Conservation (phyloP, 2,888 invertebrate genomes). For the Lasioglossum zephyrum region DNA sequence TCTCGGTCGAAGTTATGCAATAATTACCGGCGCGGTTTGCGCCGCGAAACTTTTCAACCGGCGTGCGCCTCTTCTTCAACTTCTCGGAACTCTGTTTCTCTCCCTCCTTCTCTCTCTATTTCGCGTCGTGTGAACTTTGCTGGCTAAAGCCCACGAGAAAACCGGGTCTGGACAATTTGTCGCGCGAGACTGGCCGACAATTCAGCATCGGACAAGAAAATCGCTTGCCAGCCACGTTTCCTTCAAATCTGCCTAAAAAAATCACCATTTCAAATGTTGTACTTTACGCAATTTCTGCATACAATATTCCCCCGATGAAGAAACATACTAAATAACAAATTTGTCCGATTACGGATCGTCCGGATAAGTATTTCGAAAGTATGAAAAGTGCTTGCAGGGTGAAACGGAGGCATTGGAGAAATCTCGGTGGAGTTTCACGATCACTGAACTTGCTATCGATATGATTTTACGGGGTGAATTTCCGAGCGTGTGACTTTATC, state of each 20-base stretch:
- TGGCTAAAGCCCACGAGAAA: not conserved
- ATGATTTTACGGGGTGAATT: not conserved
- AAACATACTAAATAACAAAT: not conserved
- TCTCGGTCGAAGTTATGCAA: slow-evolving; percentile 56
- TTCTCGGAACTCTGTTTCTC: not conserved
- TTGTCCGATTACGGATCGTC: not conserved
- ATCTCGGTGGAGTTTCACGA: not conserved
- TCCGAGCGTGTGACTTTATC: not conserved
- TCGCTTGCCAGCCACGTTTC: not conserved
- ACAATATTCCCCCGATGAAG: no score
- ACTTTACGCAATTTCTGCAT: no score
- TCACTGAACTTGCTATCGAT: not conserved
- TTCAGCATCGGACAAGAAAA: not conserved
- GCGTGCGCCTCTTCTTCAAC: not conserved
- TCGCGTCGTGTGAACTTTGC: not conserved
- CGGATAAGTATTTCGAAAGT: not conserved
- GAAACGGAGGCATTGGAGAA: not conserved
- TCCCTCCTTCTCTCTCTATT: not conserved
- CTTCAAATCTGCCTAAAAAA: not conserved
- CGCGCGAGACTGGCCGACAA: not conserved
- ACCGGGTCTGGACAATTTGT: not conserved
- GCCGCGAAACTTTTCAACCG: slow-evolving; percentile 24
- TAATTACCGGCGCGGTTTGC: slow-evolving; percentile 44
- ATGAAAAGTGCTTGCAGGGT: not conserved
- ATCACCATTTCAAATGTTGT: no score